These are phyloP conservation scores for Macropodus opercularis DNA, from an alignment of 2,797 vertebrate genomes.

Conservation along the genomic window DNA sequence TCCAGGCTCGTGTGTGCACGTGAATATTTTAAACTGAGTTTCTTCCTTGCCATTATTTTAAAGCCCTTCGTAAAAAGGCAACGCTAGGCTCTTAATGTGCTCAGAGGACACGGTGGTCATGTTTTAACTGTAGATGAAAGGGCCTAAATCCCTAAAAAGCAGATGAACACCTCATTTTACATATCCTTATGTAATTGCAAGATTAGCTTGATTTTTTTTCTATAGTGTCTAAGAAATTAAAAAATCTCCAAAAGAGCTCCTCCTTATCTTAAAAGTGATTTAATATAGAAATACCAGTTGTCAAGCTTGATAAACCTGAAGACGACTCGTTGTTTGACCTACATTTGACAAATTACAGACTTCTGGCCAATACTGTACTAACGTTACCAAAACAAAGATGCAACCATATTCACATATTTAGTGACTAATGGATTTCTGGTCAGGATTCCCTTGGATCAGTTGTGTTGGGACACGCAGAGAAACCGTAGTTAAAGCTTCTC, in stretches of 20 bases:
- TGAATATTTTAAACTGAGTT: constrained; percentile 40
- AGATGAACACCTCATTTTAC: constrained; percentile 45
- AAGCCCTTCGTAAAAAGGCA: constrained; percentile 54
- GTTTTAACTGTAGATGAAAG: constrained; percentile 58
- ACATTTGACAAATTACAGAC: constrained; percentile 47
- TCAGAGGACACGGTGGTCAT: constrained; percentile 17
- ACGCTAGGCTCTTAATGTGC: constrained; percentile 26
- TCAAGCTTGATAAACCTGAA: constrained; percentile 37
- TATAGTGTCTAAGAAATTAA: constrained; percentile 47
- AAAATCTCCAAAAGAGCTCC: constrained; percentile 35
- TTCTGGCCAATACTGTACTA: constrained; percentile 1
- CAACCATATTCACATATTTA: constrained; percentile 26
- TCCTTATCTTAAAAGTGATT: no score
- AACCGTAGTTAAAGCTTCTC: constrained; percentile 41
- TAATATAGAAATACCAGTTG: constrained; percentile 50
- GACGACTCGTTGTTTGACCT: constrained; percentile 41
- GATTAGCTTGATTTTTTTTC: constrained; percentile 61
- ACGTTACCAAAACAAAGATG: constrained; percentile 12
- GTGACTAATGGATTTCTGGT: constrained; percentile 44
- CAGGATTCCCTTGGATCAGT: constrained; percentile 23
- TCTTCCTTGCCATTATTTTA: constrained; percentile 41
- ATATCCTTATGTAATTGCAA: constrained; percentile 57
- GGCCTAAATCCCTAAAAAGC: constrained; percentile 46
- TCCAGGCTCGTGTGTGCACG: neutral
- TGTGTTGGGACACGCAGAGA: constrained; percentile 36